Conservation (phyloP, 2,888 invertebrate genomes). For the Plutella xylostella region DNA sequence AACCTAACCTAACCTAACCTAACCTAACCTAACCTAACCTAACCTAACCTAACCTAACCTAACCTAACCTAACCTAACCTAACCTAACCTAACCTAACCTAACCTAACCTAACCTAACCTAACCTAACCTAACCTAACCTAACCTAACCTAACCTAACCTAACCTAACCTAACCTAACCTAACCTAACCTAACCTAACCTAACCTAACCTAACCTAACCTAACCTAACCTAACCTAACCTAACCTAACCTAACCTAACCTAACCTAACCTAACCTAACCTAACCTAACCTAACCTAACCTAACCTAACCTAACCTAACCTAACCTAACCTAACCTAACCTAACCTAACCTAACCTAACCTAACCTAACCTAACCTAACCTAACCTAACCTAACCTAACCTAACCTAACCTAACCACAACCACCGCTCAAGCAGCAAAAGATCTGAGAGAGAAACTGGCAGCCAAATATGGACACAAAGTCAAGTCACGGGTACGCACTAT, state of each 20-base stretch:
- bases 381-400: constrained; percentile 6
- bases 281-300: constrained; percentile 10
- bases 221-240: constrained; percentile 10
- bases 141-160: constrained; percentile 20
- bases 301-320: constrained; percentile 7
- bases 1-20: constrained; percentile 17
- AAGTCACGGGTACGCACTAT: too few species aligned
- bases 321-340: constrained; percentile 6
- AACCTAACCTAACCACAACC: constrained; percentile 6
- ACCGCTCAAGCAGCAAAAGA: too few species aligned
- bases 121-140: constrained; percentile 20
- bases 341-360: constrained; percentile 6
- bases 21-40: constrained; percentile 15
- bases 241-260: constrained; percentile 10
- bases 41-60: constrained; percentile 20
- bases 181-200: constrained; percentile 11
- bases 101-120: constrained; percentile 20
- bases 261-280: constrained; percentile 10
- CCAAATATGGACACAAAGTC: too few species aligned
- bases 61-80: constrained; percentile 15
- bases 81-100: constrained; percentile 18
- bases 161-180: constrained; percentile 17
- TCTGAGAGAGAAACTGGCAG: too few species aligned
- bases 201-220: constrained; percentile 10
- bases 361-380: constrained; percentile 6